Evolutionary conservation across 2,888 invertebrate species (phyloP).

Genomic region (Synanthedon formicaeformis): DNA sequence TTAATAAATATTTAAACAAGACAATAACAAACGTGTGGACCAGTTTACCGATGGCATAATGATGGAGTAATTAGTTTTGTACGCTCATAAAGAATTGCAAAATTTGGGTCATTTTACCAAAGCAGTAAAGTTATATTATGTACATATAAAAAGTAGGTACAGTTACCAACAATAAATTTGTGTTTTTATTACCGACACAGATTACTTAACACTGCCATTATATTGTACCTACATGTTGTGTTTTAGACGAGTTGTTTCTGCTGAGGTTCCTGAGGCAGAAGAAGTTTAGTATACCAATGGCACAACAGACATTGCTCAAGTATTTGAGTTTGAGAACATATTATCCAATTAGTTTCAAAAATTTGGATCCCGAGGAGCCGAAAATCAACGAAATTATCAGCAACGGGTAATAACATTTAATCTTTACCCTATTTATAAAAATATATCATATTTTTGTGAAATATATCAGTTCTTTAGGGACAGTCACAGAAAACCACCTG

Average conservation of each 20-base stretch:
- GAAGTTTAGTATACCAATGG: constrained; percentile 83
- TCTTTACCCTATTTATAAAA: neutral
- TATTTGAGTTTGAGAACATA: constrained; percentile 80
- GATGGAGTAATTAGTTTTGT: no score
- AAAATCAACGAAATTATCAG: constrained; percentile 74
- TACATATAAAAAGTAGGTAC: no score
- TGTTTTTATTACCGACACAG: no score
- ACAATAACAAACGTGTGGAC: no score
- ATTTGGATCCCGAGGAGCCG: constrained; percentile 75
- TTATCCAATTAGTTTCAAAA: constrained; percentile 73
- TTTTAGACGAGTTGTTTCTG: constrained; percentile 78
- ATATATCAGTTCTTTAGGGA: no score
- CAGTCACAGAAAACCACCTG: no score
- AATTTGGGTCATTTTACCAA: no score
- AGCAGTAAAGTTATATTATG: no score
- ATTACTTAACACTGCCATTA: neutral
- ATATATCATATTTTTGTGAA: neutral
- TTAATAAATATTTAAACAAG: no score
- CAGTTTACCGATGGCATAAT: no score
- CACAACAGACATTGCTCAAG: constrained; percentile 81
- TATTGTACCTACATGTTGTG: neutral
- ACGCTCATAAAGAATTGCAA: no score
- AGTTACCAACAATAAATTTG: no score
- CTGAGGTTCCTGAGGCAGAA: constrained; percentile 81
- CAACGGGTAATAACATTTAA: constrained; percentile 65